phyloP scores from a whole-genome alignment of 2,888 invertebrate species.

The Eilema griseolum region DNA sequence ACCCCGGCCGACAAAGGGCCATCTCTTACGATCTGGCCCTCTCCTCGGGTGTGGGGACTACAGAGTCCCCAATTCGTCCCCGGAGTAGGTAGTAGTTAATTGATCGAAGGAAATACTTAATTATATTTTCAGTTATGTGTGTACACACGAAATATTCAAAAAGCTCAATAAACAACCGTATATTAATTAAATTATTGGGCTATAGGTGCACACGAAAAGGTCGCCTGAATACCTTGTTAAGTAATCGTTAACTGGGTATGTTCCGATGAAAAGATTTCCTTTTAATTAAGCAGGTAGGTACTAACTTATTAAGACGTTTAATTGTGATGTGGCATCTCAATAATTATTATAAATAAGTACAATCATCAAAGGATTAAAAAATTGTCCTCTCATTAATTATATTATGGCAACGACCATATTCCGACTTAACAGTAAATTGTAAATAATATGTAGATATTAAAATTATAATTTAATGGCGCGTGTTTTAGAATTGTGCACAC shows the following conservation, averaged over 20 bases:
- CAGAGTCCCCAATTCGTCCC: too few species aligned
- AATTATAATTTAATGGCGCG: too few species aligned
- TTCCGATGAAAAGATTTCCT: constrained; percentile 12
- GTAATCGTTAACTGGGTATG: background rate
- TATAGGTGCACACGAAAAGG: constrained; percentile 22
- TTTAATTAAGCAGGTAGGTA: background rate
- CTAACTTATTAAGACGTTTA: background rate
- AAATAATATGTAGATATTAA: background rate
- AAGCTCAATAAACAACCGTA: constrained; percentile 13
- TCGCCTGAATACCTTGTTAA: constrained; percentile 27
- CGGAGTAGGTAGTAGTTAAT: too few species aligned
- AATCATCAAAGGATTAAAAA: background rate
- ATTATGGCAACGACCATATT: too few species aligned
- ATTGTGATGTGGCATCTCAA: background rate
- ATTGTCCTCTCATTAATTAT: background rate
- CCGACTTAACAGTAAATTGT: background rate
- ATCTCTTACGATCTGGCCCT: too few species aligned
- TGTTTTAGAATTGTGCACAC: too few species aligned
- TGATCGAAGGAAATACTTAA: too few species aligned
- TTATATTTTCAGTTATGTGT: background rate
- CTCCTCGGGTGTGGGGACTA: too few species aligned
- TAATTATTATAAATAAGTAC: background rate
- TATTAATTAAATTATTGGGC: constrained; percentile 22
- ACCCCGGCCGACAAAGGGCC: too few species aligned
- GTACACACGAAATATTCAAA: background rate